A percentile compares a stretch with the other conserved stretches of the same genome.
These are phyloP conservation scores for Phyllopteryx taeniolatus DNA, from an alignment of 2,113 vertebrate species.

Conservation along the genomic window DNA sequence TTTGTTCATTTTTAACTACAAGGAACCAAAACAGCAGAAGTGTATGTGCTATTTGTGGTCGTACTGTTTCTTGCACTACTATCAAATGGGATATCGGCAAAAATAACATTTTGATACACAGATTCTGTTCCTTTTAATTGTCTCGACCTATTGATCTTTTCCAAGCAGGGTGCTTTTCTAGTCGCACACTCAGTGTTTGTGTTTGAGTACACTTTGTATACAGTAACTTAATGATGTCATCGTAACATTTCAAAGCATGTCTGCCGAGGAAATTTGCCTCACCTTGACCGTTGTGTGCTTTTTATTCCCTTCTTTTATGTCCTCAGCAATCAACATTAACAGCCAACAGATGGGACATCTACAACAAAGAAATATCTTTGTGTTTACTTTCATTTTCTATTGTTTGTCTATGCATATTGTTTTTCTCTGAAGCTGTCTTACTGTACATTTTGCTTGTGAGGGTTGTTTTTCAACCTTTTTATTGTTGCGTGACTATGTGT, in stretches of 20 bases:
- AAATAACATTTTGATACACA: slow-evolving; percentile 55
- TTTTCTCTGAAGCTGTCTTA: slow-evolving; percentile 60
- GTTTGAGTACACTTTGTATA: slow-evolving; percentile 65
- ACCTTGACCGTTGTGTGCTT: slow-evolving; percentile 36
- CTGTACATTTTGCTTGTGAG: slow-evolving; percentile 56
- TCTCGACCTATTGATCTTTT: slow-evolving; percentile 24
- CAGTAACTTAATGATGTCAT: slow-evolving; percentile 57
- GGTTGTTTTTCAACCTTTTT: slow-evolving; percentile 51
- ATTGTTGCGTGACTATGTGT: slow-evolving; percentile 15
- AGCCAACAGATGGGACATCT: slow-evolving; percentile 48
- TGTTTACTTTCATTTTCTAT: slow-evolving; percentile 70
- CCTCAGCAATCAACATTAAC: slow-evolving; percentile 52
- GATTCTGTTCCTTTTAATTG: slow-evolving; percentile 49
- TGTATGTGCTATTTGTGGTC: slow-evolving; percentile 40
- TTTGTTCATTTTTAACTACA: slow-evolving; percentile 40
- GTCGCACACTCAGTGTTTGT: slow-evolving; percentile 67
- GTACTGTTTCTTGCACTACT: slow-evolving; percentile 62
- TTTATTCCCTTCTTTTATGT: slow-evolving; percentile 42
- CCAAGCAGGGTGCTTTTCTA: slow-evolving; percentile 54
- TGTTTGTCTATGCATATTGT: slow-evolving; percentile 71
- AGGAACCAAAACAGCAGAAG: slow-evolving; percentile 38
- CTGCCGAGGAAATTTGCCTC: slow-evolving; percentile 57
- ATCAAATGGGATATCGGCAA: slow-evolving; percentile 56
- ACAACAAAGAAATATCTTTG: slow-evolving; percentile 51
- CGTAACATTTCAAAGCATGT: slow-evolving; percentile 69